Conservation (phyloP, 1,140 invertebrate species). For the Trichonephila clavipes region DNA sequence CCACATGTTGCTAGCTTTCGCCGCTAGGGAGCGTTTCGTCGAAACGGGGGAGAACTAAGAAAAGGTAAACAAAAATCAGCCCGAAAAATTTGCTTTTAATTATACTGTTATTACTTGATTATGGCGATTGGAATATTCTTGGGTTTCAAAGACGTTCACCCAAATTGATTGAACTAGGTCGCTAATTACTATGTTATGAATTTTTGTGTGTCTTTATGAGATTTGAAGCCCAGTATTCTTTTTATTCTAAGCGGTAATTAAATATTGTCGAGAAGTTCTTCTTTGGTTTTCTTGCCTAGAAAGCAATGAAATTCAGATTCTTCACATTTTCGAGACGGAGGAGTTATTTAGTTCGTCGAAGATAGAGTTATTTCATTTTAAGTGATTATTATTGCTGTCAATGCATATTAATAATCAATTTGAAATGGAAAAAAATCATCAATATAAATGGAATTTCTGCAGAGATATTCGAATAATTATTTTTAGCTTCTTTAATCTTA, state of each 20-base stretch:
- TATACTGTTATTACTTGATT: not conserved
- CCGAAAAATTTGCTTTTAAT: not conserved
- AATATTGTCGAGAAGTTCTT: too few species aligned
- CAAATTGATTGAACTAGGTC: not conserved
- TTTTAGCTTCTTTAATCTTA: too few species aligned
- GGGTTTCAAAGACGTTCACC: not conserved
- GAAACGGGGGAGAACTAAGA: not conserved
- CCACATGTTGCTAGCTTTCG: constrained; percentile 32
- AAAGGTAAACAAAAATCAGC: not conserved
- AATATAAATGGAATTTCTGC: too few species aligned
- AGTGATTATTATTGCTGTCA: too few species aligned
- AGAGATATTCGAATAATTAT: too few species aligned
- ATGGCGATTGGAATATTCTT: not conserved
- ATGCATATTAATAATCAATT: too few species aligned
- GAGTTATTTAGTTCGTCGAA: too few species aligned
- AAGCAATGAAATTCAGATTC: too few species aligned
- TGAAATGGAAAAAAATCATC: too few species aligned
- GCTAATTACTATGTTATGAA: not conserved
- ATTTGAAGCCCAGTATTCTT: not conserved
- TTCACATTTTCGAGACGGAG: too few species aligned
- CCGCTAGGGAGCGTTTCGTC: constrained; percentile 7
- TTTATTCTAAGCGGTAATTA: not conserved
- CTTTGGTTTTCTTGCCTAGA: too few species aligned
- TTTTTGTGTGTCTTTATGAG: not conserved
- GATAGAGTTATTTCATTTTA: too few species aligned